Base-by-base conservation (phyloP, 2,888 invertebrate genomes). In the Drosophila pseudotakahashii region DNA sequence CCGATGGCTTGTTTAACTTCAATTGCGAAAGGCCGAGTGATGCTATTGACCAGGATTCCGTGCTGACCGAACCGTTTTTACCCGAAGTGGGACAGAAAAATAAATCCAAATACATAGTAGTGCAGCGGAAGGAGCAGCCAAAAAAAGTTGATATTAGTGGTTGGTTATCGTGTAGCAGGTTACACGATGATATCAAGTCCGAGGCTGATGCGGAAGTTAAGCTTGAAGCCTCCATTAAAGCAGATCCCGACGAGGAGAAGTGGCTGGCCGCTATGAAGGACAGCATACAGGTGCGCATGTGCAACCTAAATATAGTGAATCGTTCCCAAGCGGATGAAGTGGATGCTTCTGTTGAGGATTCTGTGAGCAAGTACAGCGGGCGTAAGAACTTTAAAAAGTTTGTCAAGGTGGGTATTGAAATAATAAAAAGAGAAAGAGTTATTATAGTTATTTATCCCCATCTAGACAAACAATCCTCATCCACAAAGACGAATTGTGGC, bases 301-400 rank as follows among this genome's bases (percentile, higher is more conserved):
- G 78, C 47, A 60, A 72, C 51, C 72, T 89, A 48, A 77, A 70
- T 44, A 67, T 91, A 1, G 67, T 59, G 5, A 39, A 45, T 10
- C 66, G 74, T 32, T 45, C 63, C 9, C 63, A 50, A 1, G 7
- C 30, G 7, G 77, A 80, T 44, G 55, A 45, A 10, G 39, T 55
- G 1, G 57, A 51, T 37, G 50, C 30, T 7, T 41, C 50, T 19
- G 45, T 59, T 7, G 69, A 52, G 7, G 54, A 37, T 23, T 36
- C 32, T 5, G 48, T 48, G n/a, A 73, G 23, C 23, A 62, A 77
- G 10, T 68, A 67, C 44, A 70, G 48, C 37, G 60, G 55, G n/a
- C 76, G 76, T 14, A 89, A 81, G 60, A 92, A 92, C 67, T 92
- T 90, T 39, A 92, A 92, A 52, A 86, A 82, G 26, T 92, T 92